These are phyloP conservation scores for Drosophila nr. perissopoda DNA, from an alignment of 2,888 invertebrate genomes.

Conservation along the genomic window DNA sequence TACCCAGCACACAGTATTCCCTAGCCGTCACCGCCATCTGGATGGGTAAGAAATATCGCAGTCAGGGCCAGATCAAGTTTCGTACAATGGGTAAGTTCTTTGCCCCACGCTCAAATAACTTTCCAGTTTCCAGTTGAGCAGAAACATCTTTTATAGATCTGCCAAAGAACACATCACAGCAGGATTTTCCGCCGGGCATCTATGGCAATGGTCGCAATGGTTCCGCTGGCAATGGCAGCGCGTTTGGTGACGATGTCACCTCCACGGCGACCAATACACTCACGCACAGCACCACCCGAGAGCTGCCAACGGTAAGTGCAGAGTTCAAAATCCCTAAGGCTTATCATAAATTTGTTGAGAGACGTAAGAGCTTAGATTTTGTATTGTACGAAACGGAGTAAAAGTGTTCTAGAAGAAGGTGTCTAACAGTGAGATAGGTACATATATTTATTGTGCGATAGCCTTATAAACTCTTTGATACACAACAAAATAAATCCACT, in stretches of 20 bases:
- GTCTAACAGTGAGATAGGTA: background rate
- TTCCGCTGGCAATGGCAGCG: constrained; percentile 58
- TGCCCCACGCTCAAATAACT: background rate
- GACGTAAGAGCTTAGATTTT: background rate
- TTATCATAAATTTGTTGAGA: background rate
- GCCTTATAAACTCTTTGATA: background rate
- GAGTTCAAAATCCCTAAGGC: background rate
- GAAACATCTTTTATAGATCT: constrained; percentile 86
- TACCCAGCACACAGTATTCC: constrained; percentile 95
- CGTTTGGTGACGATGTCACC: constrained; percentile 81
- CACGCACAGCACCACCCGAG: constrained; percentile 82
- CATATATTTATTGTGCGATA: background rate
- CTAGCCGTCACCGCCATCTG: constrained; percentile 93
- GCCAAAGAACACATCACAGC: constrained; percentile 91
- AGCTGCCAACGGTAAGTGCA: constrained; percentile 84
- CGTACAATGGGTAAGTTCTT: constrained; percentile 91
- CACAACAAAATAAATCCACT: background rate
- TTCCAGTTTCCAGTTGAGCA: background rate
- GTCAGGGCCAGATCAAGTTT: constrained; percentile 93
- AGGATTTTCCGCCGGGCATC: constrained; percentile 86
- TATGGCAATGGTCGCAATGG: constrained; percentile 45
- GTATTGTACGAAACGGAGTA: background rate
- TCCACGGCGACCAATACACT: constrained; percentile 83
- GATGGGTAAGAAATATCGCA: constrained; percentile 92
- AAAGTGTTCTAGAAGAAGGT: background rate